phyloP scores from a whole-genome alignment of 2,888 invertebrate genomes.

The Hydrotaea cyrtoneurina region DNA sequence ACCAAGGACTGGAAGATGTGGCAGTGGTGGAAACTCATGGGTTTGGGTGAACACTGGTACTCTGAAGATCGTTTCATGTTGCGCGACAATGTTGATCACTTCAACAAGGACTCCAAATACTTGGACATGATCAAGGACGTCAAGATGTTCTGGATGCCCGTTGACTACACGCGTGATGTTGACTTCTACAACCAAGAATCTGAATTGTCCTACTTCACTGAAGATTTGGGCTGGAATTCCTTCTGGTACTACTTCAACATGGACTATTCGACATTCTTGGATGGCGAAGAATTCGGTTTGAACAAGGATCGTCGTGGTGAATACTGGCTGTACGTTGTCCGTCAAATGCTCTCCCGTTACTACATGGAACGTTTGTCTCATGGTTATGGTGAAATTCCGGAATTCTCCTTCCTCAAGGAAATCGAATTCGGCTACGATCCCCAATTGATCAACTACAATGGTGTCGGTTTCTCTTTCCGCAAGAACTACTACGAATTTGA shows the following conservation, averaged over 20 bases:
- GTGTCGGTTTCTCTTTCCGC: constrained; percentile 85
- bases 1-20: constrained; percentile 71
- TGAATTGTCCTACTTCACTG: constrained; percentile 85
- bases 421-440: constrained; percentile 83
- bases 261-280: constrained; percentile 84
- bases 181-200: constrained; percentile 82
- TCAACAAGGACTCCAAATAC: constrained; percentile 72
- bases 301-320: constrained; percentile 84
- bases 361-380: constrained; percentile 85
- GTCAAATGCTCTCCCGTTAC: constrained; percentile 85
- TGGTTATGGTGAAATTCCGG: constrained; percentile 83
- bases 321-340: constrained; percentile 84
- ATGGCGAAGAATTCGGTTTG: constrained; percentile 82
- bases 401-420: constrained; percentile 82
- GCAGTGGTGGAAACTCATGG: constrained; percentile 74
- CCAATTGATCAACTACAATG: constrained; percentile 84
- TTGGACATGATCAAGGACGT: constrained; percentile 71
- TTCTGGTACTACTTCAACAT: constrained; percentile 84
- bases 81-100: constrained; percentile 73
- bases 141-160: constrained; percentile 77
- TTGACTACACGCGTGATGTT: constrained; percentile 83
- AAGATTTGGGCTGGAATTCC: constrained; percentile 85
- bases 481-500: constrained; percentile 82
- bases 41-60: constrained; percentile 70
- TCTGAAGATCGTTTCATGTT: constrained; percentile 78